These are phyloP conservation scores for Actinostola sp. DNA, from an alignment of 92 coral and sea anemone genomes.

Conservation along the genomic window DNA sequence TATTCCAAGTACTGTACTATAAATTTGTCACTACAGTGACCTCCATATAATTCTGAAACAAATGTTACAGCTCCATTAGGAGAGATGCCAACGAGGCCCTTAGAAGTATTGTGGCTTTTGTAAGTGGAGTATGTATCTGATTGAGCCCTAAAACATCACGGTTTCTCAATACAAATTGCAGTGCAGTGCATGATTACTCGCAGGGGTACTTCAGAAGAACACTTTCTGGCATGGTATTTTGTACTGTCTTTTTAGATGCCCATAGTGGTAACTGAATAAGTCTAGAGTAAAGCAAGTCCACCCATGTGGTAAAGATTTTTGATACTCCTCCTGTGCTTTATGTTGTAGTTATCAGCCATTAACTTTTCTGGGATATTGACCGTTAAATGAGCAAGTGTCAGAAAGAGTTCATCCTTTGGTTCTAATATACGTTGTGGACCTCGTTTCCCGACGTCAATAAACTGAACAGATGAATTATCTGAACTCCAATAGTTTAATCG, in stretches of 20 bases:
- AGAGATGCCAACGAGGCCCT: conserved; percentile 44
- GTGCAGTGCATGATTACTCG: conserved; percentile 47
- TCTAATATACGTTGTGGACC: background rate
- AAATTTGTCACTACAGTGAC: conserved; percentile 33
- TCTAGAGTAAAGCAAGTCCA: conserved; percentile 20
- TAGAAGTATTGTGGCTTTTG: conserved; percentile 32
- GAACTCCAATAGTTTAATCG: conserved; percentile 4
- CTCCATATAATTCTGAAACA: conserved; percentile 39
- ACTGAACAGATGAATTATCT: too few relatives aligned
- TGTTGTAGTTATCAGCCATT: conserved; percentile 18
- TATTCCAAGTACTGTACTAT: conserved; percentile 33
- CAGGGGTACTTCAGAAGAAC: conserved; percentile 15
- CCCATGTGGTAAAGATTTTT: conserved; percentile 29
- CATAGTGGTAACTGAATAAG: conserved; percentile 46
- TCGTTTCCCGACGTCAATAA: too few relatives aligned
- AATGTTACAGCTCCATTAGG: conserved; percentile 35
- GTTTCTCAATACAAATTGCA: conserved; percentile 20
- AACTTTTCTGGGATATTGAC: conserved; percentile 36
- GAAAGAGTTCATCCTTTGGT: conserved; percentile 11
- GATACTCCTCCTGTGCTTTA: conserved; percentile 9
- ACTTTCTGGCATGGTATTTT: conserved; percentile 40
- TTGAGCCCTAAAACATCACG: conserved; percentile 18
- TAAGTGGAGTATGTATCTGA: conserved; percentile 32
- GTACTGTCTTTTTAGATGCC: conserved; percentile 31
- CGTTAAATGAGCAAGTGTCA: conserved; percentile 13